Conservation (phyloP, 2,113 vertebrate genomes). For the Marcusenius ussheri region DNA sequence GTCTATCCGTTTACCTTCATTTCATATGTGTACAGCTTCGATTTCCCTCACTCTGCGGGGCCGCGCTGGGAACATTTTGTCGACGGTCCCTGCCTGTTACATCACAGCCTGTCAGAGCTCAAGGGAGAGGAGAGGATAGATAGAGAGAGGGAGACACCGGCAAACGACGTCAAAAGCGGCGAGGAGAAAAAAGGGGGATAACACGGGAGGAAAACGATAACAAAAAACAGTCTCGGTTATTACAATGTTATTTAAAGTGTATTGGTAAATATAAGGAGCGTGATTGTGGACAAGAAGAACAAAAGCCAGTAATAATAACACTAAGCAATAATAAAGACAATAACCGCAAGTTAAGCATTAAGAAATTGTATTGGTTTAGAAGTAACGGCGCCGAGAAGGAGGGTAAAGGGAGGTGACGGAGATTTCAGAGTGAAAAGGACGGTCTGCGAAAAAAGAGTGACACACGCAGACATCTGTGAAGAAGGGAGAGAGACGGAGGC, state of each 20-base stretch:
- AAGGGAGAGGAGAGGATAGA: conserved; percentile 27
- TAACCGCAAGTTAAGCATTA: conserved; percentile 1
- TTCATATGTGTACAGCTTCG: background rate
- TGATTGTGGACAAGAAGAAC: background rate
- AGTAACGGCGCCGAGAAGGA: background rate
- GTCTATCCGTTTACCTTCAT: background rate
- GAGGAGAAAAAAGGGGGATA: conserved; percentile 27
- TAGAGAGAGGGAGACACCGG: conserved; percentile 42
- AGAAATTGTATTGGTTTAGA: background rate
- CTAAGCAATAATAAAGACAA: background rate
- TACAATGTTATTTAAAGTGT: background rate
- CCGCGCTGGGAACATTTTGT: background rate
- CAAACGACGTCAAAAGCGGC: conserved; percentile 41
- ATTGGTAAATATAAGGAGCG: background rate
- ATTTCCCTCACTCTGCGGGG: background rate
- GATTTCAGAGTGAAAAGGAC: conserved; percentile 5
- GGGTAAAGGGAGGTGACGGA: background rate
- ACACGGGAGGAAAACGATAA: conserved; percentile 20
- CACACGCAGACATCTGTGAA: background rate
- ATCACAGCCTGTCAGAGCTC: conserved; percentile 49
- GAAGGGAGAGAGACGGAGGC: conserved; percentile 1
- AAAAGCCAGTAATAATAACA: background rate
- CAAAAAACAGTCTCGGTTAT: background rate
- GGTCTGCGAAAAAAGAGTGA: background rate
- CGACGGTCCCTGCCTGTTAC: conserved; percentile 45